phyloP scores from a whole-genome alignment of 2,888 invertebrate species.

The Pardosa pseudoannulata region DNA sequence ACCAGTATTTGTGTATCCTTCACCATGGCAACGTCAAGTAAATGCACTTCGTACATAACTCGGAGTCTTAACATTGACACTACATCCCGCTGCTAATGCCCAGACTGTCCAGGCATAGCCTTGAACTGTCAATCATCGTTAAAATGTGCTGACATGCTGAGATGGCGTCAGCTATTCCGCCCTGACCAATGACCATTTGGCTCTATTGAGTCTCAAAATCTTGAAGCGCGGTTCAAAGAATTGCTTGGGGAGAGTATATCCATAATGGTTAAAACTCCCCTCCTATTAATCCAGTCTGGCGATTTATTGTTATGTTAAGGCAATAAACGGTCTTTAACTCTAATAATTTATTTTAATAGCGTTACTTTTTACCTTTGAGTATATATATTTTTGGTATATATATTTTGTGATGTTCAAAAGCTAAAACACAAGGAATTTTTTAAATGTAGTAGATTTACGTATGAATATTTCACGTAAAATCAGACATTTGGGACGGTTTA shows the following conservation, averaged over 20 bases:
- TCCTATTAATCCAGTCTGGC: neutral
- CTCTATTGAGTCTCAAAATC: neutral
- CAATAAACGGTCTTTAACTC: neutral
- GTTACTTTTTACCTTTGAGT: too few relatives aligned
- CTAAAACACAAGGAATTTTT: too few relatives aligned
- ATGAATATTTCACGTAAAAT: too few relatives aligned
- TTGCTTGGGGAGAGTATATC: slow-evolving; percentile 9
- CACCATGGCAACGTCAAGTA: slow-evolving; percentile 35
- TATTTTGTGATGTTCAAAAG: too few relatives aligned
- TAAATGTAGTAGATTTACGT: too few relatives aligned
- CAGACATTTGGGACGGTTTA: too few relatives aligned
- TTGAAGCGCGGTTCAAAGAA: neutral
- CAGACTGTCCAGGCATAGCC: slow-evolving; percentile 19
- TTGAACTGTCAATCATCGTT: slow-evolving; percentile 63
- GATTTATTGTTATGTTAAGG: slow-evolving; percentile 13
- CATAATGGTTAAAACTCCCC: slow-evolving; percentile 32
- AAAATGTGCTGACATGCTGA: slow-evolving; percentile 56
- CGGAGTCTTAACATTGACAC: neutral
- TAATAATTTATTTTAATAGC: too few relatives aligned
- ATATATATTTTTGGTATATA: too few relatives aligned
- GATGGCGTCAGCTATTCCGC: slow-evolving; percentile 26
- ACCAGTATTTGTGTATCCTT: neutral
- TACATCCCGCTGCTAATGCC: slow-evolving; percentile 23
- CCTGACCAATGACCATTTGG: slow-evolving; percentile 32
- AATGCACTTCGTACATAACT: slow-evolving; percentile 2